A percentile compares a stretch with the other conserved stretches of the same genome.
Conservation (phyloP, 1,140 invertebrate species). For the Macrobrachium rosenbergii region DNA sequence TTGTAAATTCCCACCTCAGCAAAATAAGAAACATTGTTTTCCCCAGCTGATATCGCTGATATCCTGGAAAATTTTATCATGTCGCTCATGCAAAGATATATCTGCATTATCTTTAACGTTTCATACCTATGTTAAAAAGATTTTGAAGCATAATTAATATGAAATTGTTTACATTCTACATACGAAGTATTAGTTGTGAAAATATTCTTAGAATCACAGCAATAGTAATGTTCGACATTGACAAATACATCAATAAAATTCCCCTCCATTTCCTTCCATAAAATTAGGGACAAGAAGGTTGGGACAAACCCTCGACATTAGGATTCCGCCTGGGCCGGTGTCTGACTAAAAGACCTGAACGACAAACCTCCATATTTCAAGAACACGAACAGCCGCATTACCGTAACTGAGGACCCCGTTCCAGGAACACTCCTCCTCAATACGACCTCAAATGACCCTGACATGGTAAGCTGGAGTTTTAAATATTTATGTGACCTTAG, state of each 20-base stretch:
- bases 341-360: constrained; percentile 31
- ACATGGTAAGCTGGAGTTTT: constrained; percentile 33
- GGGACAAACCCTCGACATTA: constrained; percentile 34
- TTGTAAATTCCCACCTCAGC: no score
- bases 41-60: no score
- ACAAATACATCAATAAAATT: neutral
- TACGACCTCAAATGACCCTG: constrained; percentile 1
- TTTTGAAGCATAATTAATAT: neutral
- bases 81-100: no score
- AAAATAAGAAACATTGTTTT: no score
- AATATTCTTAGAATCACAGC: neutral
- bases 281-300: constrained; percentile 22
- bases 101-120: no score
- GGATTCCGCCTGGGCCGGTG: constrained; percentile 34
- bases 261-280: neutral
- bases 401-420: neutral
- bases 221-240: no score
- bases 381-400: neutral
- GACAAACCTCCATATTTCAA: constrained; percentile 31
- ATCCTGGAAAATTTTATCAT: neutral
- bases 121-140: no score
- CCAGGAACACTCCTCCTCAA: constrained; percentile 3
- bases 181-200: no score
- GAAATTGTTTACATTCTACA: neutral
- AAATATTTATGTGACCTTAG: no score